Percentiles rank a stretch among this genome's conserved stretches.
Evolutionary conservation across 2,113 vertebrate species (phyloP).

Genomic region (Stigmatopora argus): DNA sequence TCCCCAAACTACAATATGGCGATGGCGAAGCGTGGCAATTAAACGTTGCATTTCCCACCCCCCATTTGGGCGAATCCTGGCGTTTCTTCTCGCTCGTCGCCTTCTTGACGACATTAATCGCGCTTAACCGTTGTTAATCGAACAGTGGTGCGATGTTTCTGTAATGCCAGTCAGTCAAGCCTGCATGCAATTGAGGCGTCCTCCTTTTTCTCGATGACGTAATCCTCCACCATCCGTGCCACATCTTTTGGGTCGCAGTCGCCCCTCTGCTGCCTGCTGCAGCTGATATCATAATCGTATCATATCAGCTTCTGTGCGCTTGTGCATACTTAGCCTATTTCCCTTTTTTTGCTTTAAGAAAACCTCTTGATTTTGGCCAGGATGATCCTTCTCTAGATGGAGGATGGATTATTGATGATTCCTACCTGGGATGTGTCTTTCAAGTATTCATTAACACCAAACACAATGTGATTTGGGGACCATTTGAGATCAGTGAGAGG

Average conservation of each 20-base stretch:
- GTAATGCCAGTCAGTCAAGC: conserved; percentile 26
- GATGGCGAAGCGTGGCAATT: not conserved
- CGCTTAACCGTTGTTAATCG: not conserved
- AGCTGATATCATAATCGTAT: conserved; percentile 43
- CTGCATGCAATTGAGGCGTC: conserved; percentile 53
- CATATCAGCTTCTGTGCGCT: conserved; percentile 30
- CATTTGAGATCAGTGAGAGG: not conserved
- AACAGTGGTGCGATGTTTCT: conserved; percentile 9
- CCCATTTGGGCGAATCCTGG: not conserved
- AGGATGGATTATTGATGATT: conserved; percentile 11
- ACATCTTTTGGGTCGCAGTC: conserved; percentile 63
- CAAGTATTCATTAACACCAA: not conserved
- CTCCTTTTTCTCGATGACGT: conserved; percentile 60
- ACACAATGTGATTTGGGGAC: not conserved
- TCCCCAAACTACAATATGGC: not conserved
- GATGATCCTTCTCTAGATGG: not conserved
- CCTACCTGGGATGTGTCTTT: conserved; percentile 2
- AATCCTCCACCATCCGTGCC: conserved; percentile 60
- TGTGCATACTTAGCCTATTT: not conserved
- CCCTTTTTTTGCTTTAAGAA: not conserved
- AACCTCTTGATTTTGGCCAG: not conserved
- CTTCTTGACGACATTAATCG: not conserved
- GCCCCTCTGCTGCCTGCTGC: conserved; percentile 45
- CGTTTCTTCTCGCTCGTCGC: not conserved
- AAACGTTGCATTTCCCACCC: not conserved